A percentile compares a stretch with the other conserved stretches of the same genome.
Conservation (phyloP, 2,113 vertebrate genomes). For the Cryptomyrus ogoouensis region DNA sequence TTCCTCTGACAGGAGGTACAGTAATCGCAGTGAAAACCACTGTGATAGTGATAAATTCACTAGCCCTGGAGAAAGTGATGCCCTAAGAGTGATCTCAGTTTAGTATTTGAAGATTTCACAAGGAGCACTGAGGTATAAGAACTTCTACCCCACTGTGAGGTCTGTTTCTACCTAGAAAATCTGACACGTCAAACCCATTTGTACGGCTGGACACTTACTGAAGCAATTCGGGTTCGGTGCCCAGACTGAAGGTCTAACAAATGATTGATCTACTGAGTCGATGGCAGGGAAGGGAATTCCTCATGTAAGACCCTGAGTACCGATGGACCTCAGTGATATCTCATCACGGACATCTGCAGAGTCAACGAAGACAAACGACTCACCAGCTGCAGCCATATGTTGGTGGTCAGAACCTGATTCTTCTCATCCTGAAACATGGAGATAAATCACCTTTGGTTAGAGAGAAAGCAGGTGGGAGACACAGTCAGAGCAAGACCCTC, state of each 20-base stretch:
- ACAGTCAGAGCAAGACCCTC: background rate
- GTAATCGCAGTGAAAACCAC: background rate
- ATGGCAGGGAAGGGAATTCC: background rate
- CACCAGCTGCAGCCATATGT: conserved; percentile 91
- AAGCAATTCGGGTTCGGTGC: background rate
- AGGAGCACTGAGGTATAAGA: background rate
- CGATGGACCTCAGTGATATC: too few species aligned
- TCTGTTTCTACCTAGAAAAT: background rate
- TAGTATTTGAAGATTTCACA: background rate
- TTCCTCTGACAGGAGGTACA: background rate
- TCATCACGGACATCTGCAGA: background rate
- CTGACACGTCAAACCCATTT: background rate
- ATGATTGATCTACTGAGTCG: background rate
- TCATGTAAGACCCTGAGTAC: background rate
- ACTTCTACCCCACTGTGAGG: background rate
- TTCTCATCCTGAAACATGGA: conserved; percentile 77
- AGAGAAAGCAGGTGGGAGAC: background rate
- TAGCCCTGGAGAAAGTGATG: background rate
- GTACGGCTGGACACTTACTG: background rate
- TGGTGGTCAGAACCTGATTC: conserved; percentile 87
- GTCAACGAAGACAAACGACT: conserved; percentile 20
- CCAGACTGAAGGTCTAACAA: background rate
- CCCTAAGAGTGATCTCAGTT: background rate
- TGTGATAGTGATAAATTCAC: background rate
- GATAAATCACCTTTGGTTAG: background rate